phyloP scores from a whole-genome alignment of 2,113 vertebrate genomes.

The Merops nubicus region DNA sequence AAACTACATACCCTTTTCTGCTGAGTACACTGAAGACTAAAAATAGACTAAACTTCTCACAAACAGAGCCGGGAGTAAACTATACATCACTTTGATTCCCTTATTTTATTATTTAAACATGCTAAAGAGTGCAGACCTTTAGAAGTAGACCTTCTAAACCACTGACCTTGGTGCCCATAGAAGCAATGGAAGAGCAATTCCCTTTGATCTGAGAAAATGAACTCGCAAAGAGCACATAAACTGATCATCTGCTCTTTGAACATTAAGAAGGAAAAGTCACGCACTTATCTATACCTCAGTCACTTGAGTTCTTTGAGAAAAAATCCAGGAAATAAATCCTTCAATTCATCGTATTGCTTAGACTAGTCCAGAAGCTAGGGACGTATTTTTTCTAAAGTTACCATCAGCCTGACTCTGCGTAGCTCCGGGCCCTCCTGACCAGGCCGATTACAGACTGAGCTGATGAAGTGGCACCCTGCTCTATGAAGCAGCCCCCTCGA shows the following conservation, averaged over 20 bases:
- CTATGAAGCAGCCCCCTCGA: neutral
- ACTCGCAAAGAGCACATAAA: neutral
- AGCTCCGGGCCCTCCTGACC: neutral
- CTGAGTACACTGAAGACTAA: neutral
- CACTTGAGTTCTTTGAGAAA: neutral
- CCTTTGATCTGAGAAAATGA: neutral
- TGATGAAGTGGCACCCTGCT: neutral
- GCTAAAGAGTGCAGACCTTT: neutral
- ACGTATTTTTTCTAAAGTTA: neutral
- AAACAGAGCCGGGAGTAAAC: neutral
- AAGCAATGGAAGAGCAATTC: neutral
- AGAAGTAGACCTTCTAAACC: neutral
- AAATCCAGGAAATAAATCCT: neutral
- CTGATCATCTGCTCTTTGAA: neutral
- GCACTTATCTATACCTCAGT: neutral
- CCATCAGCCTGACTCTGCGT: neutral
- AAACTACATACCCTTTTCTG: neutral
- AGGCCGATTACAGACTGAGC: neutral
- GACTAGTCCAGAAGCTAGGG: neutral
- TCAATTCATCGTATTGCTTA: neutral
- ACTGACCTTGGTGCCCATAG: neutral
- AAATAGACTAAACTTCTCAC: neutral
- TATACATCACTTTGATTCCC: neutral
- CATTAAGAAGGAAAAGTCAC: neutral
- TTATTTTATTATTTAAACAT: neutral